Conservation (phyloP, 2,888 invertebrate species). For the Lasioglossum marginatum region DNA sequence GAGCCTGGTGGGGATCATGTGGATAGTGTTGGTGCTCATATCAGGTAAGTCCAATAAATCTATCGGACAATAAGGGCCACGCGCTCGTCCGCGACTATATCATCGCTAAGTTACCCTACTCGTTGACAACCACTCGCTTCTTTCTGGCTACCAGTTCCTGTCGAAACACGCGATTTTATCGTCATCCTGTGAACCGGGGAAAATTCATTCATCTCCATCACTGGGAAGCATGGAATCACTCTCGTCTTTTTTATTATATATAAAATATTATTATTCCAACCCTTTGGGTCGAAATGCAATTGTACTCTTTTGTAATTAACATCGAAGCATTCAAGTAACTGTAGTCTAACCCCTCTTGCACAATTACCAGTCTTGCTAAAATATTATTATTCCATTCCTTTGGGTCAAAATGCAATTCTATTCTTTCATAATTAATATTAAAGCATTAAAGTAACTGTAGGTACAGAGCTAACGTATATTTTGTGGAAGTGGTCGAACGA, state of each 20-base stretch:
- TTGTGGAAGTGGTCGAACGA: background rate
- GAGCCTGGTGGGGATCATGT: slow-evolving; percentile 87
- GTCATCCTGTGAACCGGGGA: background rate
- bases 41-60: slow-evolving; percentile 84
- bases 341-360: no score
- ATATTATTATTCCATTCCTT: background rate
- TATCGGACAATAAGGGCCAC: slow-evolving; percentile 40
- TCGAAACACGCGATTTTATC: background rate
- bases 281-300: background rate
- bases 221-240: no score
- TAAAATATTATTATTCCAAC: background rate
- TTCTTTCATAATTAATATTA: background rate
- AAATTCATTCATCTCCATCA: background rate
- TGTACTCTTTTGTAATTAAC: background rate
- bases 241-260: no score
- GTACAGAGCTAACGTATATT: background rate
- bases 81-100: slow-evolving; percentile 7
- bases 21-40: slow-evolving; percentile 87
- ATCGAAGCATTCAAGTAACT: background rate
- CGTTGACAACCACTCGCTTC: slow-evolving; percentile 4
- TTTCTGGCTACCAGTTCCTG: background rate
- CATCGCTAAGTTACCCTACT: background rate
- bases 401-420: background rate
- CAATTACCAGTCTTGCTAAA: no score
- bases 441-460: background rate